These are phyloP conservation scores for Calliopum simillimum DNA, from an alignment of 2,888 invertebrate species.

Conservation along the genomic window DNA sequence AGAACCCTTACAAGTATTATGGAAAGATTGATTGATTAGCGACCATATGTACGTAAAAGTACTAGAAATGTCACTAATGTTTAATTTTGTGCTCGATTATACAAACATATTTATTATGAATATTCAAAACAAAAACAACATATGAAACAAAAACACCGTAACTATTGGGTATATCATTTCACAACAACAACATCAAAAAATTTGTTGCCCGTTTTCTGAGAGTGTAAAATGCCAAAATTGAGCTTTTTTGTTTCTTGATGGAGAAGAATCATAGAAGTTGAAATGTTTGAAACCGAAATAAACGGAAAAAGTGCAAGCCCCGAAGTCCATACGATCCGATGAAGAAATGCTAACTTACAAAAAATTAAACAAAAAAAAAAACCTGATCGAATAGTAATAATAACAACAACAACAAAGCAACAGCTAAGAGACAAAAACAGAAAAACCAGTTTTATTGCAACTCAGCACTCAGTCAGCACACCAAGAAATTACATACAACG, in stretches of 20 bases:
- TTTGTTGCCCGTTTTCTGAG: constrained; percentile 11
- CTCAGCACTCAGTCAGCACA: constrained; percentile 54
- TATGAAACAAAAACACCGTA: not conserved
- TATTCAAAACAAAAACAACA: constrained; percentile 1
- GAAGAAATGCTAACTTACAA: constrained; percentile 40
- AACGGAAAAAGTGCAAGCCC: constrained; percentile 48
- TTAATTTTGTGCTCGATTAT: too few relatives aligned
- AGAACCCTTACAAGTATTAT: too few relatives aligned
- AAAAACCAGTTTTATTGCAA: constrained; percentile 60
- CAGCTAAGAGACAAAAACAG: constrained; percentile 4
- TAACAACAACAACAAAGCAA: constrained; percentile 31
- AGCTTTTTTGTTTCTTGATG: too few relatives aligned
- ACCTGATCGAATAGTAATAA: not conserved
- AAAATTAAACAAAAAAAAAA: not conserved
- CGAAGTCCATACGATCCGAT: constrained; percentile 49
- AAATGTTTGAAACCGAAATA: too few relatives aligned
- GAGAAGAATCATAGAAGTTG: too few relatives aligned
- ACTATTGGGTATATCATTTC: not conserved
- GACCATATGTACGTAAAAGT: too few relatives aligned
- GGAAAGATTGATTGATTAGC: too few relatives aligned
- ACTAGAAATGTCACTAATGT: too few relatives aligned
- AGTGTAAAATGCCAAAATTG: not conserved
- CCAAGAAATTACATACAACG: constrained; percentile 59
- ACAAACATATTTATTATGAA: too few relatives aligned
- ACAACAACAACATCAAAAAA: constrained; percentile 19